Evolutionary conservation across 2,888 invertebrate species (phyloP).

Genomic region (Seladonia tumulorum): DNA sequence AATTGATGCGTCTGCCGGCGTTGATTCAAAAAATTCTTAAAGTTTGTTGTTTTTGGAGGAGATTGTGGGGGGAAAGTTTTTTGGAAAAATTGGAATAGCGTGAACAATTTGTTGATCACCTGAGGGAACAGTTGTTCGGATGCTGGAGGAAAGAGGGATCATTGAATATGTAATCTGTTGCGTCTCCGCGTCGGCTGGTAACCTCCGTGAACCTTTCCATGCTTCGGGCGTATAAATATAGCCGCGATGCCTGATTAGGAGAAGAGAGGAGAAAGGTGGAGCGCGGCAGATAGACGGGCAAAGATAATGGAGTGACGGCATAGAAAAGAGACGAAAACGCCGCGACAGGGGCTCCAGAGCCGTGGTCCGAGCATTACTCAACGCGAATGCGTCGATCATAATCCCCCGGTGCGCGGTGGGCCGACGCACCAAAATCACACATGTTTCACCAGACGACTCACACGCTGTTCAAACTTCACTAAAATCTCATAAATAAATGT

Average conservation of each 20-base stretch:
- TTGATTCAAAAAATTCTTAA: not conserved
- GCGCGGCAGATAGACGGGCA: conserved; percentile 34
- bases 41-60: not conserved
- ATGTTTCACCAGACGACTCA: not conserved
- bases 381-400: conserved; percentile 20
- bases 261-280: conserved; percentile 39
- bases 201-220: conserved; percentile 51
- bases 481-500: not conserved
- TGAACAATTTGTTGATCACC: conserved; percentile 44
- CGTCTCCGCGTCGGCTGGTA: conserved; percentile 53
- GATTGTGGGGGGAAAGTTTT: not conserved
- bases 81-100: not conserved
- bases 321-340: conserved; percentile 29
- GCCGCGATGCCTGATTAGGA: conserved; percentile 46
- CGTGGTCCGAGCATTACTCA: conserved; percentile 22
- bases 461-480: not conserved
- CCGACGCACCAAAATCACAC: not conserved
- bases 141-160: conserved; percentile 38
- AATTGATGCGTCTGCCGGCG: not conserved
- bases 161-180: conserved; percentile 64
- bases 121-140: conserved; percentile 18
- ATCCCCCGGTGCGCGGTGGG: not conserved
- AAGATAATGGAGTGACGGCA: conserved; percentile 41
- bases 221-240: conserved; percentile 42
- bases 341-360: not conserved